Evolutionary conservation across 2,113 vertebrate species (phyloP), one percentile per base, ranked within the genome.

Genomic region (Takifugu flavidus): DNA sequence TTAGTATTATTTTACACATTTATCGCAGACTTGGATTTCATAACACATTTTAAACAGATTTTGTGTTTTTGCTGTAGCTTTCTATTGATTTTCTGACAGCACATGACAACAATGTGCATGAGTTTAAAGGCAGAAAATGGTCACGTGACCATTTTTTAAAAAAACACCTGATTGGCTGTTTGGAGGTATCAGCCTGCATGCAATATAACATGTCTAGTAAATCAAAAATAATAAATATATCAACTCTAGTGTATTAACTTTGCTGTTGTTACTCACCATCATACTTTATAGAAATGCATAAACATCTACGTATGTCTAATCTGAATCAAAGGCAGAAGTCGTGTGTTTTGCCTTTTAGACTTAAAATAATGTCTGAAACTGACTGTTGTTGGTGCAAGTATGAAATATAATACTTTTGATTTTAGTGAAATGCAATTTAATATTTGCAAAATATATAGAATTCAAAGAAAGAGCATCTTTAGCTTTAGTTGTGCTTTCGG

Each of bases 21-120:
- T 50, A 64, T 27, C 4, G 7, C 4, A 56, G 47, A 59, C 25
- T 39, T 13, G 31, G 51, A 63, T 56, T 62, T 65, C 56, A 75
- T 53, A 25, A 62, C 61, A 25, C 44, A 11, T 63, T 62, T 59
- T 58, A 31, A 6, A 59, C 54, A n/a, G 69, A 68, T 56, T 59
- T 58, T 7, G n/a, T 29, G 11, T 49, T 29, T 47, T 13, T 31
- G 20, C 13, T 52, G 6, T 31, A 20, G n/a, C 54, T n/a, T 25
- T 53, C 29, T 69, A 20, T 20, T 20, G 53, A 7, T 66, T 60
- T 20, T 49, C 3, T 28, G n/a, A 15, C 29, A 53, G 57, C 55
- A 14, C 49, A 25, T 49, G 29, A 58, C 50, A 26, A 49, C 53
- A 56, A 57, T 71, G 56, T 81, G 79, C 81, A 84, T 83, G 81